These are phyloP conservation scores for Pycnonotus jocosus DNA, from an alignment of 2,113 vertebrate species.

Conservation along the genomic window DNA sequence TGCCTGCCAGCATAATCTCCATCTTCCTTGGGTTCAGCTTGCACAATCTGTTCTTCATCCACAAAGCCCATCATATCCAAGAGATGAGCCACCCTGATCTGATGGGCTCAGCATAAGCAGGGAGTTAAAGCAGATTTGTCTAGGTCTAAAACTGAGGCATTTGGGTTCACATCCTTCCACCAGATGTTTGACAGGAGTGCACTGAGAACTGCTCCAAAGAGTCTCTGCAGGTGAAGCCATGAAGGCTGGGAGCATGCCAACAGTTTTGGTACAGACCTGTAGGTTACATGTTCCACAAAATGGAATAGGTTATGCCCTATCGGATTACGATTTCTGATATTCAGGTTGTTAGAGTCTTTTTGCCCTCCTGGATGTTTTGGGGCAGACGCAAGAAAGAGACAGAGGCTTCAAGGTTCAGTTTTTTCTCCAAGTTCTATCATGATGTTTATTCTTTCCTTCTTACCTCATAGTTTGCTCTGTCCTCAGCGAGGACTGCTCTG, in stretches of 20 bases:
- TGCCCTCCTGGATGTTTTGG: no score
- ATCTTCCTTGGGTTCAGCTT: neutral
- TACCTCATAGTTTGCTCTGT: no score
- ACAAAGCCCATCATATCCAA: neutral
- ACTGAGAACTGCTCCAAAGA: neutral
- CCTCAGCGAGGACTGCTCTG: no score
- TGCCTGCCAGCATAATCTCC: neutral
- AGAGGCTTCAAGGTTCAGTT: no score
- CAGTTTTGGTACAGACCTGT: neutral
- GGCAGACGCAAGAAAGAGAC: no score
- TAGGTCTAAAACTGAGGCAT: neutral
- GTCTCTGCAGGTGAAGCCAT: neutral
- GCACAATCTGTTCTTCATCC: constrained; percentile 3
- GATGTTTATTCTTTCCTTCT: no score
- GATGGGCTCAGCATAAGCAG: neutral
- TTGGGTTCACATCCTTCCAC: neutral
- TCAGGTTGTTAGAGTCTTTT: no score
- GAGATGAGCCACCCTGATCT: neutral
- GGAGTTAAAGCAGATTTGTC: neutral
- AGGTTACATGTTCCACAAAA: neutral
- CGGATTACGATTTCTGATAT: no score
- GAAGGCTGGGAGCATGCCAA: neutral
- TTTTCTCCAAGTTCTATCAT: no score
- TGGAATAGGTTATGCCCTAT: neutral
- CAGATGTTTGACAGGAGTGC: neutral